Evolutionary conservation across 2,888 invertebrate genomes (phyloP).

Genomic region (Oxystoma pomonae): DNA sequence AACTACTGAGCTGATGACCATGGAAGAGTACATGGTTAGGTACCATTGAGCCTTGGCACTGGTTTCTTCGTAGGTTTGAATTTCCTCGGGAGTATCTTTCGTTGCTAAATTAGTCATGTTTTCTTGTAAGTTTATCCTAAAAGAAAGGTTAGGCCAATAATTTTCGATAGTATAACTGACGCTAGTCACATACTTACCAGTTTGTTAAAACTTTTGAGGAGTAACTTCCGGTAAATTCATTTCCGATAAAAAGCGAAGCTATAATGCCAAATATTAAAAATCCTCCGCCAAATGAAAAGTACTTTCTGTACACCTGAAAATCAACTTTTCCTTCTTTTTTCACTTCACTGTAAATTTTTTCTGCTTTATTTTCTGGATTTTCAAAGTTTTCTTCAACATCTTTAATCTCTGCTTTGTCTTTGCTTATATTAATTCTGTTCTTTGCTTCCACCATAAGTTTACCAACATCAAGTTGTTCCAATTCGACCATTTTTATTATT

Average conservation of each 20-base stretch:
- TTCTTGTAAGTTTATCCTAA: conserved; percentile 30
- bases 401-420: conserved; percentile 13
- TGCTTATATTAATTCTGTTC: conserved; percentile 5
- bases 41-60: conserved; percentile 16
- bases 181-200: conserved; percentile 30
- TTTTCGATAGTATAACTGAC: neutral
- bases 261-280: conserved; percentile 29
- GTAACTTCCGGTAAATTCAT: conserved; percentile 33
- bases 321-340: conserved; percentile 37
- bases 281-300: conserved; percentile 37
- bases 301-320: conserved; percentile 33
- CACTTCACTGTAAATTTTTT: conserved; percentile 35
- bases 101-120: conserved; percentile 22
- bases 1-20: conserved; percentile 30
- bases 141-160: too few species aligned
- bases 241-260: conserved; percentile 27
- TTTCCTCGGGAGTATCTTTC: conserved; percentile 2
- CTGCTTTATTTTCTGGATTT: conserved; percentile 17
- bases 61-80: neutral
- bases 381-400: conserved; percentile 9
- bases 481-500: conserved; percentile 39
- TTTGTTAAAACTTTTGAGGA: conserved; percentile 33
- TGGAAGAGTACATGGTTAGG: conserved; percentile 32
- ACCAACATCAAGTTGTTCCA: too few species aligned
- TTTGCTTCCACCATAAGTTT: too few species aligned